Percentiles rank a stretch among this genome's conserved stretches.
Conservation (phyloP, 2,888 invertebrate genomes). For the Melolontha melolontha region DNA sequence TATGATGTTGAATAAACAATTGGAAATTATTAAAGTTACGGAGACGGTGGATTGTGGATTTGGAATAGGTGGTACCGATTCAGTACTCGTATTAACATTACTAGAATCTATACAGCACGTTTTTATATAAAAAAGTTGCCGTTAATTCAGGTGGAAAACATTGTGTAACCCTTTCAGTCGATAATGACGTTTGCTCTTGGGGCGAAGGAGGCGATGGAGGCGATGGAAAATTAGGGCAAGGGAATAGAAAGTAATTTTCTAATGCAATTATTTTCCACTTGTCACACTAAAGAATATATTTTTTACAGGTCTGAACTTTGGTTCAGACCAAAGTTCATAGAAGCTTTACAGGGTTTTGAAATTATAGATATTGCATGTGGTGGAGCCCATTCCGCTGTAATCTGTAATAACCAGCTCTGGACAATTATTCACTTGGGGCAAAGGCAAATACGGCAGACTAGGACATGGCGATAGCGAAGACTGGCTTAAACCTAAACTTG, state of each 20-base stretch:
- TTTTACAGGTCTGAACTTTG: conserved; percentile 80
- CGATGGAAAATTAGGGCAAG: conserved; percentile 94
- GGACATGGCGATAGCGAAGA: conserved; percentile 97
- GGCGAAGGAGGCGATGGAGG: conserved; percentile 97
- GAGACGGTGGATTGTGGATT: conserved; percentile 92
- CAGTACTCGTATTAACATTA: conserved; percentile 90
- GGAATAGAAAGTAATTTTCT: conserved; percentile 75
- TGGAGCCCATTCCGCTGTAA: conserved; percentile 95
- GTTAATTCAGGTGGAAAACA: conserved; percentile 98
- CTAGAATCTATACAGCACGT: conserved; percentile 93
- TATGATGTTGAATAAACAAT: neutral
- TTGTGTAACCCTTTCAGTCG: conserved; percentile 89
- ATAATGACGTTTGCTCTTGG: conserved; percentile 97
- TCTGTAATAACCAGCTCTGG: conserved; percentile 89
- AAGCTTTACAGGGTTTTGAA: conserved; percentile 85
- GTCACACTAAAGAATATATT: conserved; percentile 30
- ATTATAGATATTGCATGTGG: conserved; percentile 94
- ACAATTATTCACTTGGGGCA: conserved; percentile 95
- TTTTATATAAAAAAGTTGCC: conserved; percentile 92
- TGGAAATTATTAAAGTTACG: conserved; percentile 75
- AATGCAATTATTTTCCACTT: no score
- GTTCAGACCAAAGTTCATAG: conserved; percentile 89
- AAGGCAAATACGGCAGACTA: conserved; percentile 92
- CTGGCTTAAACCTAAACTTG: conserved; percentile 89
- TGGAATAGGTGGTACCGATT: conserved; percentile 93